These are phyloP conservation scores for Nyctalus aviator DNA, from an alignment of 2,797 vertebrate species.

Conservation along the genomic window DNA sequence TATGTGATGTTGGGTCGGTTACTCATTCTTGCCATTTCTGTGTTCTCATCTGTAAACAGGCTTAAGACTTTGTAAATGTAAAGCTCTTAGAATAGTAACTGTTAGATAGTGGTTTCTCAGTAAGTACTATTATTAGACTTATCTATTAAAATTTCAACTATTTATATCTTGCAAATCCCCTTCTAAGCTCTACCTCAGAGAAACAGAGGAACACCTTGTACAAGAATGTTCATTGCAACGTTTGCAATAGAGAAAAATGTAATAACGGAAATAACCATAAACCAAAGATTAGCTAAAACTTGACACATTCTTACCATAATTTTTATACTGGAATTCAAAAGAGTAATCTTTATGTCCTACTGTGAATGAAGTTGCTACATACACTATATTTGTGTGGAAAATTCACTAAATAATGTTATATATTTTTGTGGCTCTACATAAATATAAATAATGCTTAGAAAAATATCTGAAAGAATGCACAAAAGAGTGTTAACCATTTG, in stretches of 20 bases:
- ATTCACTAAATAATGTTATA: not conserved
- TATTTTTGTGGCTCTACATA: not conserved
- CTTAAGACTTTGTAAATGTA: not conserved
- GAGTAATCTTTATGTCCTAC: not conserved
- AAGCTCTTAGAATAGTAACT: not conserved
- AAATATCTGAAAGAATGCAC: not conserved
- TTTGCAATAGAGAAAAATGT: not conserved
- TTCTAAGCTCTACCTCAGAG: not conserved
- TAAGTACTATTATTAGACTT: not conserved
- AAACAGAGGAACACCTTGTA: not conserved
- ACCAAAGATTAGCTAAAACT: not conserved
- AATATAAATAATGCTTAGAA: not conserved
- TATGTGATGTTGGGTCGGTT: not conserved
- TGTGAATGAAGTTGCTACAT: not conserved
- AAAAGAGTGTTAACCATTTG: not conserved
- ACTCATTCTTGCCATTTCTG: not conserved
- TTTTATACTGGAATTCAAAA: constrained; percentile 21
- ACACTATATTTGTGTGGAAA: not conserved
- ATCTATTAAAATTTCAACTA: not conserved
- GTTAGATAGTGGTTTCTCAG: not conserved
- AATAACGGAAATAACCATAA: not conserved
- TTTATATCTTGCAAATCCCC: not conserved
- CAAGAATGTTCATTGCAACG: not conserved
- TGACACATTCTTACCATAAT: not conserved
- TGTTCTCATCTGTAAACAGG: not conserved